Evolutionary conservation across 2,797 vertebrate genomes (phyloP).

Genomic region (Siniperca obscura): DNA sequence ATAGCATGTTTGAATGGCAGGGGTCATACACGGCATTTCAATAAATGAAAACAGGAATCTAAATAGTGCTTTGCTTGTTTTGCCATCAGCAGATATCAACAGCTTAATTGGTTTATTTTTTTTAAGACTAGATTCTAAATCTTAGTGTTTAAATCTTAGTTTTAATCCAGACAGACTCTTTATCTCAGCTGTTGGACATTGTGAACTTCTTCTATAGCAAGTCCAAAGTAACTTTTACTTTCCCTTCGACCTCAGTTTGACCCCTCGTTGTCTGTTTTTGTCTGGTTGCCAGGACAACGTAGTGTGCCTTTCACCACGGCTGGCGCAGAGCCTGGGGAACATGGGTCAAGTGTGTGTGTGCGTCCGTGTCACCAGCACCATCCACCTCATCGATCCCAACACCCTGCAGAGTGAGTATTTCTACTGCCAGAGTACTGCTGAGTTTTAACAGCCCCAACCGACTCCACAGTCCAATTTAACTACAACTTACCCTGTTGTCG

Average conservation of each 20-base stretch:
- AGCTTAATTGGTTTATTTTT: background rate
- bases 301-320: constrained; percentile 93
- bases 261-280: constrained; percentile 19
- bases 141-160: background rate
- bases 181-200: background rate
- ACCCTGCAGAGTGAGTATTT: constrained; percentile 93
- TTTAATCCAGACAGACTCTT: background rate
- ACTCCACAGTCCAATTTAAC: background rate
- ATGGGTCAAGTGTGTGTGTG: constrained; percentile 98
- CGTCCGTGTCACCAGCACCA: constrained; percentile 91
- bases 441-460: background rate
- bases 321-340: constrained; percentile 97
- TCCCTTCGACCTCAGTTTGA: constrained; percentile 32
- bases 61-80: constrained; percentile 1
- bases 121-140: background rate
- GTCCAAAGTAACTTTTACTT: constrained; percentile 6
- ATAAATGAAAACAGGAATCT: constrained; percentile 16
- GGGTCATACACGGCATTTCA: background rate
- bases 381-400: constrained; percentile 95
- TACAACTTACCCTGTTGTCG: background rate
- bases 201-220: background rate
- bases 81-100: background rate
- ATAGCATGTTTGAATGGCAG: background rate
- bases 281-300: constrained; percentile 91
- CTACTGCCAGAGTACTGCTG: background rate